Evolutionary conservation across 2,113 vertebrate genomes (phyloP).

Genomic region (Eurypyga helias): DNA sequence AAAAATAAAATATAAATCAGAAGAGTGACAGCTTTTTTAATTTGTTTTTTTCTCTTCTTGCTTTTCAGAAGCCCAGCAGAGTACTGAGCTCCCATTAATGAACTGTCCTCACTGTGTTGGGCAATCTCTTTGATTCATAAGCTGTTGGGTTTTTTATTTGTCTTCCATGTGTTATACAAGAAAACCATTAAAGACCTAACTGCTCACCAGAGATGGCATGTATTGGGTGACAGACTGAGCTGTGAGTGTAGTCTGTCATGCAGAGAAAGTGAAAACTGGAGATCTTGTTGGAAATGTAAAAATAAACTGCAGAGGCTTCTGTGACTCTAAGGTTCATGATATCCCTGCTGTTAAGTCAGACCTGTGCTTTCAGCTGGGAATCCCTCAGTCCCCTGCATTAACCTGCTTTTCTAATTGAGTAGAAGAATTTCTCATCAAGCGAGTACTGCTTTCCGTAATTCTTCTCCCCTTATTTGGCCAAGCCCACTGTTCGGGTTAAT

Average conservation of each 20-base stretch:
- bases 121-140: not conserved
- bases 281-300: not conserved
- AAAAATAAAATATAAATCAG: not conserved
- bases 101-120: not conserved
- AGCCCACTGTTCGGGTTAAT: not conserved
- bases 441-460: not conserved
- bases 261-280: not conserved
- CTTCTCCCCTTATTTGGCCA: not conserved
- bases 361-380: not conserved
- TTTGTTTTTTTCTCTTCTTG: rapidly evolving
- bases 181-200: not conserved
- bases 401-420: not conserved
- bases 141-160: not conserved
- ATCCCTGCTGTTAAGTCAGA: not conserved
- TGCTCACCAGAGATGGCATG: not conserved
- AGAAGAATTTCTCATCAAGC: not conserved
- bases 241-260: not conserved
- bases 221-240: not conserved
- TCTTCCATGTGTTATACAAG: not conserved
- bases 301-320: not conserved
- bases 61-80: not conserved
- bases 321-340: not conserved
- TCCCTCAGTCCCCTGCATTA: not conserved
- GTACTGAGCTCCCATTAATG: not conserved
- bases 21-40: not conserved